Base-by-base conservation (phyloP, 2,888 invertebrate genomes). In the Mythimna loreyi region DNA sequence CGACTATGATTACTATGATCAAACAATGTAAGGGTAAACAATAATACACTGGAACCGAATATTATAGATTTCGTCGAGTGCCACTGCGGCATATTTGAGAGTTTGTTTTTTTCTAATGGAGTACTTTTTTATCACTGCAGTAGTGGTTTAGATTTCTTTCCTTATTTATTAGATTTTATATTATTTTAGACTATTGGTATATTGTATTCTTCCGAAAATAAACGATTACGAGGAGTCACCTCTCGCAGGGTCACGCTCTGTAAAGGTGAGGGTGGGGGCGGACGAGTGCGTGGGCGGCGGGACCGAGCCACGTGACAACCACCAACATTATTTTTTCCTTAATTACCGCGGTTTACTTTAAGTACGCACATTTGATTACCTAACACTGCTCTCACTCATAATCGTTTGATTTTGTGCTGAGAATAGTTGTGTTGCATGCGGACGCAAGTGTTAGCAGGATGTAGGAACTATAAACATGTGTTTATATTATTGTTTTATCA, bases 261-360 rank as follows among this genome's bases (percentile, higher is more conserved):
- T 19, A 53, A 19, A 25, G n/a, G 11, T 8, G 23, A 52, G 43
- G 28, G 21, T 25, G 43, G 25, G 49, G 9, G 5, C 19, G 3
- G 13, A 33, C 11, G 23, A 9, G 19, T 21, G 56, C 19, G 28
- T 28, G 40, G 1, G 52, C n/a, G 63, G 33, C 11, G 58, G 25
- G 16, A 3, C n/a, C 8, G 25, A 1, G 52, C 74, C 67, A 40
- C 74, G 65, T 73, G 74, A 53, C 64, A 5, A 4, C 25, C 13
- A 19, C 21, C 25, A 28, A 13, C 33, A 23, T 8, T n/a, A n/a
- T n/a, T n/a, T 25, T 25, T 50, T 25, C 25, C n/a, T 49, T 40
- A n/a, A 30, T 50, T 19, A n/a, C n/a, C 5, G 25, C 16, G n/a
- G n/a, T n/a, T n/a, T 33, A 60, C 49, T 49, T 60, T 49, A 33